Percentiles rank a stretch among this genome's conserved stretches.
These are phyloP conservation scores for Saguinus imperator DNA, from an alignment of 2,113 vertebrate genomes.

Conservation along the genomic window DNA sequence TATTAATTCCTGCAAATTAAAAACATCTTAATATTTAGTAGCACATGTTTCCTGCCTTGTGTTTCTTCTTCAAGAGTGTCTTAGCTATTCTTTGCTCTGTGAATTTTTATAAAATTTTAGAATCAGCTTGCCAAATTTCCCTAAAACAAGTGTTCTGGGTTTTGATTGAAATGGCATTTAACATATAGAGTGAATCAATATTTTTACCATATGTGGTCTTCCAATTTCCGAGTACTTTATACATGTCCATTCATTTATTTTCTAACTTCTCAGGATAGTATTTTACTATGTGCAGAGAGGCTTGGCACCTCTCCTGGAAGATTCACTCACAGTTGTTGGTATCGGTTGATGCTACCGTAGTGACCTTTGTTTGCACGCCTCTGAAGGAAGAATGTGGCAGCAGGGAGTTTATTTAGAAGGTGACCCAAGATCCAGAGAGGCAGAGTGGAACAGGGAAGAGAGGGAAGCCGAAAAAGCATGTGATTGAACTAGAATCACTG, in stretches of 20 bases:
- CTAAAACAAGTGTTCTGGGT: not conserved
- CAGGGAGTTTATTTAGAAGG: not conserved
- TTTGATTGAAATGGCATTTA: not conserved
- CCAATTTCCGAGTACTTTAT: not conserved
- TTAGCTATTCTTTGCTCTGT: not conserved
- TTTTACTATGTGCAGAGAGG: not conserved
- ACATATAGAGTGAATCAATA: not conserved
- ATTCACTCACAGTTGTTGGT: too few relatives aligned
- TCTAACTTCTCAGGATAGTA: not conserved
- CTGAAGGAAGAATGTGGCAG: not conserved
- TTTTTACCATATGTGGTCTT: not conserved
- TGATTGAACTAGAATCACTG: fast-evolving
- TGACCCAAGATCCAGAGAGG: not conserved
- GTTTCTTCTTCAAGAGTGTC: not conserved
- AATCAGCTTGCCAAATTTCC: not conserved
- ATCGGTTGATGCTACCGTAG: not conserved
- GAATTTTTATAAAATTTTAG: conserved; percentile 7
- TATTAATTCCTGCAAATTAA: not conserved
- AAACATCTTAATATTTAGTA: not conserved
- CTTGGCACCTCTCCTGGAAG: not conserved
- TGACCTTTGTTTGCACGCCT: not conserved
- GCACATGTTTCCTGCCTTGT: not conserved
- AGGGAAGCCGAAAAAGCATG: fast-evolving
- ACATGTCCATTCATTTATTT: not conserved
- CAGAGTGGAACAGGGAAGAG: not conserved